Conservation (phyloP, 2,113 vertebrate genomes). For the Speoplatyrhinus poulsoni region DNA sequence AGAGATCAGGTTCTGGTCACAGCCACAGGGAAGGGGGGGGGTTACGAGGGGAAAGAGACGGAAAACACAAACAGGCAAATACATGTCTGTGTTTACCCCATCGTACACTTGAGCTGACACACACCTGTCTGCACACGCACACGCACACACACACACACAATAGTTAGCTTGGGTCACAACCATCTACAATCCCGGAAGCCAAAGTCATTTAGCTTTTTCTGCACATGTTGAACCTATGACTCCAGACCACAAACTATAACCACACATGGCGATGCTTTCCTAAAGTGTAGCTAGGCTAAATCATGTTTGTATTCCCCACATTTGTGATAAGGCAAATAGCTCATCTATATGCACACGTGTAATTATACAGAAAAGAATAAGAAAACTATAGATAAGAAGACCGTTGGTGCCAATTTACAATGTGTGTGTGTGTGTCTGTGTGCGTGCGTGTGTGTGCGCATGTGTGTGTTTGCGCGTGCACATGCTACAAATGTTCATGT, state of each 20-base stretch:
- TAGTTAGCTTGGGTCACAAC: background rate
- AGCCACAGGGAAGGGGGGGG: slow-evolving; percentile 66
- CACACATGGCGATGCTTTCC: too few species aligned
- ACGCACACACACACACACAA: slow-evolving; percentile 8
- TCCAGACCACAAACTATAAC: too few species aligned
- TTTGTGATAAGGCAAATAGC: too few species aligned
- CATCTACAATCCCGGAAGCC: background rate
- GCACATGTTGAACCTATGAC: too few species aligned
- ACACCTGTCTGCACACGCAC: slow-evolving; percentile 19
- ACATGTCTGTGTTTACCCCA: slow-evolving; percentile 69
- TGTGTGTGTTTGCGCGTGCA: too few species aligned
- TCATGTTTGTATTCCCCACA: too few species aligned
- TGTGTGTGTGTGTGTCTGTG: background rate
- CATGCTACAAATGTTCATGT: background rate
- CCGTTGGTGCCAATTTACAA: too few species aligned
- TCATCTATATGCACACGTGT: too few species aligned
- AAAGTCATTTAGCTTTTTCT: background rate
- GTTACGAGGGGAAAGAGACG: slow-evolving; percentile 34
- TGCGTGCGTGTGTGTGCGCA: background rate
- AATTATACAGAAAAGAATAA: too few species aligned
- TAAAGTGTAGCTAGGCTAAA: too few species aligned
- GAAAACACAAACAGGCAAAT: slow-evolving; percentile 76
- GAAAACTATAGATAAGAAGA: too few species aligned
- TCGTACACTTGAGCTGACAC: slow-evolving; percentile 24
- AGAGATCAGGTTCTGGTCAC: slow-evolving; percentile 71